Evolutionary conservation across 1,140 invertebrate species (phyloP), one percentile per base, ranked within the genome.

Genomic region (Cyclargus thomasi): DNA sequence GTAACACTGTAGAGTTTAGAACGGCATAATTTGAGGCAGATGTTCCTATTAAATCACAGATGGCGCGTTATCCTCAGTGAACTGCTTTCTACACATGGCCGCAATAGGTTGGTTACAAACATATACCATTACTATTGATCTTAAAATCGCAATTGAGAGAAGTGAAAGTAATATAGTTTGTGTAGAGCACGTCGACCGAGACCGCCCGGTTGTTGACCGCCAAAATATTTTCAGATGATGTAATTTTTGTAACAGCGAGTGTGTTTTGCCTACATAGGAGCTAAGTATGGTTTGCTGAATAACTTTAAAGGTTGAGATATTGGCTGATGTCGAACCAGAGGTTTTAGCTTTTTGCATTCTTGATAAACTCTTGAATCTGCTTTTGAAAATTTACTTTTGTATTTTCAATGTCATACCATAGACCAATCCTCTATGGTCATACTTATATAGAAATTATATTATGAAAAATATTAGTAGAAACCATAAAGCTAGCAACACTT

Each of bases 151-250:
- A 70, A 23, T 18, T 11, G 10, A 11, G 29, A 77, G 76, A 82
- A 84, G 80, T 83, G 83, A 83, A 86, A 84, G 83, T 76, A 74
- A 29, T 35, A 74, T 72, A 74, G 70, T 66, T 68, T 22, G 64
- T 72, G 77, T 78, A 68, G 74, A 74, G 72, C 73, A 73, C 76
- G 77, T 72, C 79, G 83, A 82, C 82, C 81, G 79, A 78, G 72
- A 74, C 69, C 53, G 71, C 22, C 71, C 79, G 84, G 82, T 83
- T 86, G 81, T 86, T 86, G 84, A 86, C 84, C 84, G 78, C 77
- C 83, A 84, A 83, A 85, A 74, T 62, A 75, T 77, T 80, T 78
- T 73, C 53, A 18, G 63, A 22, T 83, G 78, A 83, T 68, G 81
- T 83, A 83, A 83, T 65, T 70, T 67, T 62, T 62, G 72, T 78